Conservation (phyloP, 2,797 vertebrate genomes). For the Syngnathus rostellatus region DNA sequence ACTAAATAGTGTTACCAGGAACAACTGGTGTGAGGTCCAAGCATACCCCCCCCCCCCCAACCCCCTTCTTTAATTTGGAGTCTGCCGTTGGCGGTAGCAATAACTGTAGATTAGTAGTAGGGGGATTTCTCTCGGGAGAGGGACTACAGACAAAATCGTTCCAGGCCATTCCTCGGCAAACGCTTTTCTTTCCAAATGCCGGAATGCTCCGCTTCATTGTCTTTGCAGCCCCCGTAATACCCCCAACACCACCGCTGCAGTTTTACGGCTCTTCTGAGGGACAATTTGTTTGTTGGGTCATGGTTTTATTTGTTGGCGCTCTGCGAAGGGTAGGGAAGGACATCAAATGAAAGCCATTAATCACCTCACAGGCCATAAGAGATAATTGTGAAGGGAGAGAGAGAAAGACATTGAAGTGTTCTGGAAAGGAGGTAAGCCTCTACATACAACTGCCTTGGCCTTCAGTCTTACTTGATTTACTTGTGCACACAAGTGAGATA, state of each 20-base stretch:
- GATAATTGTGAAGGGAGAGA: slow-evolving; percentile 73
- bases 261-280: slow-evolving; percentile 78
- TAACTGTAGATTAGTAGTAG: slow-evolving; percentile 76
- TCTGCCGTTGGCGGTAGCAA: slow-evolving; percentile 70
- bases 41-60: slow-evolving; percentile 54
- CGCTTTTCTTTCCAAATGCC: slow-evolving; percentile 73
- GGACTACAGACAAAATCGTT: slow-evolving; percentile 62
- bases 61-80: slow-evolving; percentile 72
- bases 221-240: slow-evolving; percentile 61
- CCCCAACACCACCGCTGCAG: slow-evolving; percentile 15
- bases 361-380: slow-evolving; percentile 74
- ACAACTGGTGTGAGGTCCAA: slow-evolving; percentile 45
- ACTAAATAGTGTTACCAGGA: slow-evolving; percentile 30
- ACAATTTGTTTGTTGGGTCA: slow-evolving; percentile 73
- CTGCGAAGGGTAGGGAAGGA: slow-evolving; percentile 68
- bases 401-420: slow-evolving; percentile 53
- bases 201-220: slow-evolving; percentile 68
- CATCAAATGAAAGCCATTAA: slow-evolving; percentile 81
- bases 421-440: slow-evolving; percentile 53
- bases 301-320: slow-evolving; percentile 74
- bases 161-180: slow-evolving; percentile 63
- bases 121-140: slow-evolving; percentile 71
- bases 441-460: slow-evolving; percentile 47
- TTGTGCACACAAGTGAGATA: slow-evolving; percentile 43
- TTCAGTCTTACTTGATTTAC: background rate